Conservation (phyloP, 2,113 vertebrate genomes). For the Scytalopus superciliaris region DNA sequence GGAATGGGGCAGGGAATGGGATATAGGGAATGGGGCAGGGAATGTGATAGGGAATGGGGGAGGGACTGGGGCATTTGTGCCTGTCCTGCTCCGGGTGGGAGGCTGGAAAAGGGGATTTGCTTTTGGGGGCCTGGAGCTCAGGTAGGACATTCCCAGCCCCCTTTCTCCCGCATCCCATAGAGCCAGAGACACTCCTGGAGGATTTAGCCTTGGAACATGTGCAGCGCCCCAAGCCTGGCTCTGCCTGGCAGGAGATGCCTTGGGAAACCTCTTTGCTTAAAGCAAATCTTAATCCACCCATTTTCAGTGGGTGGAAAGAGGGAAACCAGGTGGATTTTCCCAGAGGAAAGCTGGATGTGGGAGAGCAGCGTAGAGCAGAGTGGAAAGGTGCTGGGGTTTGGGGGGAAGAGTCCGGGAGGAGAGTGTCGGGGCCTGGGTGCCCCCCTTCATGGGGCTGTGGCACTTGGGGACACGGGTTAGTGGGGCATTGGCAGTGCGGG, state of each 20-base stretch:
- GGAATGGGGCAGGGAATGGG: background rate
- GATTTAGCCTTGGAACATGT: background rate
- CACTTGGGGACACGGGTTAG: background rate
- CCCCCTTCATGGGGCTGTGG: background rate
- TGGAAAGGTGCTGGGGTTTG: background rate
- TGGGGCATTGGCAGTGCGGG: background rate
- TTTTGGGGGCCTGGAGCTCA: background rate
- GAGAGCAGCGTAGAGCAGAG: background rate
- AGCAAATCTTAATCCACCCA: background rate
- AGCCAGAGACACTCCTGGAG: background rate
- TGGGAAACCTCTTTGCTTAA: background rate
- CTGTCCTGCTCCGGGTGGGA: background rate
- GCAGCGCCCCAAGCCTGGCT: background rate
- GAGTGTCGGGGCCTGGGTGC: fast-evolving
- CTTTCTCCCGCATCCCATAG: background rate
- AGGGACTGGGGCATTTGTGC: background rate
- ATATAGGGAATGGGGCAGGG: background rate
- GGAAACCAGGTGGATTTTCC: background rate
- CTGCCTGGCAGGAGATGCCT: background rate
- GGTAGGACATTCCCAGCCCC: background rate
- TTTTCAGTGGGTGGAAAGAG: background rate
- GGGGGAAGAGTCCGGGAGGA: background rate
- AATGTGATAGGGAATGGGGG: background rate
- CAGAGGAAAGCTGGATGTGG: background rate
- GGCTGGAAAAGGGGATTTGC: background rate